Percentiles rank a stretch among this genome's conserved stretches.
These are phyloP conservation scores for Unio pictorum DNA, from an alignment of 2,888 invertebrate genomes.

Conservation along the genomic window DNA sequence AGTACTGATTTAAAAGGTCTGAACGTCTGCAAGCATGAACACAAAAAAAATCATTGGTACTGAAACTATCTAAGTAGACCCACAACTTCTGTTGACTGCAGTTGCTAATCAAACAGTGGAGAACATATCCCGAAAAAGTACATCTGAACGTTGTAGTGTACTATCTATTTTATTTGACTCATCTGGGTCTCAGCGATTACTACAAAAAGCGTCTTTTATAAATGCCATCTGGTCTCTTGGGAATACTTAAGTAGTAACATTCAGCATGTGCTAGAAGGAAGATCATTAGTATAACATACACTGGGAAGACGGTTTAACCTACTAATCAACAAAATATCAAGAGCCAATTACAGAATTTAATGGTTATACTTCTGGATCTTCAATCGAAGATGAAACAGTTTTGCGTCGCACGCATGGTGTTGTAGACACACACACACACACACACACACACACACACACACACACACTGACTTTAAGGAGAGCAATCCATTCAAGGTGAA, in stretches of 20 bases:
- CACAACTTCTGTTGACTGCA: conserved; percentile 3
- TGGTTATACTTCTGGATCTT: conserved; percentile 18
- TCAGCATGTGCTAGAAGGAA: conserved; percentile 23
- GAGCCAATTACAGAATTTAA: conserved; percentile 19
- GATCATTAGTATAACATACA: conserved; percentile 25
- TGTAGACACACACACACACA: conserved; percentile 13
- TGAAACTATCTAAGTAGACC: conserved; percentile 5
- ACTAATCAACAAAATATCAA: conserved; percentile 3
- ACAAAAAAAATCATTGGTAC: neutral
- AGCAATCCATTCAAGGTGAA: conserved; percentile 19
- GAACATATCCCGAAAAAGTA: neutral
- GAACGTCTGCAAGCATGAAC: neutral
- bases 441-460: neutral
- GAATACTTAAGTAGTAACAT: neutral
- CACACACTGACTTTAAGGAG: conserved; percentile 27
- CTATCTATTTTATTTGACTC: conserved; percentile 28
- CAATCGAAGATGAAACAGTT: conserved; percentile 30
- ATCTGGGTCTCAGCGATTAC: conserved; percentile 7
- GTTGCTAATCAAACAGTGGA: neutral
- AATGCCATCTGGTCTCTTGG: conserved; percentile 18
- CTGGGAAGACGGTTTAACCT: conserved; percentile 18
- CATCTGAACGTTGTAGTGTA: conserved; percentile 10
- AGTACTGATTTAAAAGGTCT: conserved; percentile 2
- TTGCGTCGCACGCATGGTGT: conserved; percentile 22
- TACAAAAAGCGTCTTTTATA: conserved; percentile 19